These are phyloP conservation scores for Ectropis grisescens DNA, from an alignment of 1,140 invertebrate species.

Conservation along the genomic window DNA sequence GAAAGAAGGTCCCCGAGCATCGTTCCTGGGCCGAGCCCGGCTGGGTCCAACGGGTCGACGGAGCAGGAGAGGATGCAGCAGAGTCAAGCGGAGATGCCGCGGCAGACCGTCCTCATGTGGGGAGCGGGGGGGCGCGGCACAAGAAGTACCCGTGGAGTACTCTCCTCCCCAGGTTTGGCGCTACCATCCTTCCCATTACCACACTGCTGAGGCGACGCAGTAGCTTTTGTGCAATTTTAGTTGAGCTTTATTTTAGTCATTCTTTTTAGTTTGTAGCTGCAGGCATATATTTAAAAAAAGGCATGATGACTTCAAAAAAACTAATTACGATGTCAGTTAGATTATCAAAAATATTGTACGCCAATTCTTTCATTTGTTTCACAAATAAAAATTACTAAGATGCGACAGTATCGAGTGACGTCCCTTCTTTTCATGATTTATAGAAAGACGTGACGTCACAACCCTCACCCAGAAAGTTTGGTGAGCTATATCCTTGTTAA, in stretches of 20 bases:
- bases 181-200: constrained; percentile 57
- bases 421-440: too few species aligned
- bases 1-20: constrained; percentile 69
- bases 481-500: too few species aligned
- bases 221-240: constrained; percentile 31
- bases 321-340: too few species aligned
- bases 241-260: constrained; percentile 19
- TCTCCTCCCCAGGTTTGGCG: constrained; percentile 63
- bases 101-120: constrained; percentile 92
- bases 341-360: too few species aligned
- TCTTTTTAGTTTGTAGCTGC: too few species aligned
- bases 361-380: too few species aligned
- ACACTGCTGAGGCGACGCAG: constrained; percentile 62
- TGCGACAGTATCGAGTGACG: too few species aligned
- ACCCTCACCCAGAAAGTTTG: too few species aligned
- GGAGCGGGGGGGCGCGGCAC: constrained; percentile 70
- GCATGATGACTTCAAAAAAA: too few species aligned
- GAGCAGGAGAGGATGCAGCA: constrained; percentile 47
- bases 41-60: constrained; percentile 43
- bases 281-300: too few species aligned
- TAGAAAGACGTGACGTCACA: too few species aligned
- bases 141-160: constrained; percentile 53
- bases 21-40: constrained; percentile 50
- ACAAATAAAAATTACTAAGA: too few species aligned
- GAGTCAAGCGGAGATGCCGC: constrained; percentile 72